Percentiles rank a stretch among this genome's conserved stretches.
Evolutionary conservation across 2,113 vertebrate species (phyloP).

Genomic region (Psettodes erumei): DNA sequence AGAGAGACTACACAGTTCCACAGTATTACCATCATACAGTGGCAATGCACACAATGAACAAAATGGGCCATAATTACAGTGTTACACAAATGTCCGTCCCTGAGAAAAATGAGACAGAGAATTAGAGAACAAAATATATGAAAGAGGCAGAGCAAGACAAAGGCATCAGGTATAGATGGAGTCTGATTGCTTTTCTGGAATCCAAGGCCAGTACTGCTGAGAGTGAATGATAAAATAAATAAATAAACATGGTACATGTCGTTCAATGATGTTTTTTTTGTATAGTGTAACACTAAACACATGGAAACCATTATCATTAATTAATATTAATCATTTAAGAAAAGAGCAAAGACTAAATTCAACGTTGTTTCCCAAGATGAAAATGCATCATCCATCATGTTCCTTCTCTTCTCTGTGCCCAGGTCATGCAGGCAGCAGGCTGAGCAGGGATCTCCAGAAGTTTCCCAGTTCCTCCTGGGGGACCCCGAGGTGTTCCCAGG

Average conservation of each 20-base stretch:
- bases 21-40: constrained; percentile 6
- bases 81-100: constrained; percentile 21
- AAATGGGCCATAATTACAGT: constrained; percentile 40
- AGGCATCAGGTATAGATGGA: background rate
- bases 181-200: background rate
- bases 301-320: too few relatives aligned
- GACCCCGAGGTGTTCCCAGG: too few relatives aligned
- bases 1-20: background rate
- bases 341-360: too few relatives aligned
- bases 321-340: too few relatives aligned
- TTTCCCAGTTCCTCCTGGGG: too few relatives aligned
- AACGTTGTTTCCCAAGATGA: too few relatives aligned
- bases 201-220: background rate
- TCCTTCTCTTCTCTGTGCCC: too few relatives aligned
- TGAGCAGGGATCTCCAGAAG: too few relatives aligned
- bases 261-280: background rate
- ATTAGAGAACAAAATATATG: background rate
- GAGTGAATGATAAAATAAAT: background rate
- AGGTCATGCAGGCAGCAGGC: too few relatives aligned
- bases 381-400: too few relatives aligned
- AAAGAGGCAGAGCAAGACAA: background rate
- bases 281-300: too few relatives aligned
- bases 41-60: constrained; percentile 29
- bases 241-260: background rate
- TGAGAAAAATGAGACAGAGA: constrained; percentile 25